Percentiles rank a stretch among this genome's conserved stretches.
These are phyloP conservation scores for Papilio helenus DNA, from an alignment of 1,140 invertebrate genomes.

Conservation along the genomic window DNA sequence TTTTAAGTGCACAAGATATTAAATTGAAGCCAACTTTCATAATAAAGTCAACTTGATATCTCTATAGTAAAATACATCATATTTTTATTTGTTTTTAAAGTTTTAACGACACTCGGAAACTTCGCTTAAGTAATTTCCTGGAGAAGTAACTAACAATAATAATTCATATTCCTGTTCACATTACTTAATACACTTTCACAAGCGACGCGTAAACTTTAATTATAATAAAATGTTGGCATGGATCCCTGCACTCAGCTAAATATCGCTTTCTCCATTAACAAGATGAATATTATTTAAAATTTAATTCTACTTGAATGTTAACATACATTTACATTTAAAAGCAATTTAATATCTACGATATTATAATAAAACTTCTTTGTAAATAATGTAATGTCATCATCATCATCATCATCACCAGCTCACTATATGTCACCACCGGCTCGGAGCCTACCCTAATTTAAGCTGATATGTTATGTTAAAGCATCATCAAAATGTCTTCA, in stretches of 20 bases:
- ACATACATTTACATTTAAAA: not conserved
- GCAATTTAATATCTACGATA: not conserved
- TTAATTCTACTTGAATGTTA: not conserved
- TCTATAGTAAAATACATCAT: not conserved
- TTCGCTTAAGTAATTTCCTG: not conserved
- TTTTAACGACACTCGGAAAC: not conserved
- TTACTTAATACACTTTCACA: slow-evolving; percentile 9
- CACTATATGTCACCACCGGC: too few species aligned
- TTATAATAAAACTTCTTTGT: not conserved
- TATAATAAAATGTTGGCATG: slow-evolving; percentile 23
- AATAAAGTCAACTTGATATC: not conserved
- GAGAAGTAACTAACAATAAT: not conserved
- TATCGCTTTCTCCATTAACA: slow-evolving; percentile 2
- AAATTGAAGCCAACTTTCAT: not conserved
- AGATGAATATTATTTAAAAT: slow-evolving; percentile 24
- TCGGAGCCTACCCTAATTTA: too few species aligned
- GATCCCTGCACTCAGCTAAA: slow-evolving; percentile 14
- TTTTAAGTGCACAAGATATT: not conserved
- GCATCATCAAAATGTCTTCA: too few species aligned
- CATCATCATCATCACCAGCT: too few species aligned
- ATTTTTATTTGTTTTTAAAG: not conserved
- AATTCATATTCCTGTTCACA: not conserved
- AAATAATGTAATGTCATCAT: too few species aligned
- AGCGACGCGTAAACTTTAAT: slow-evolving; percentile 15
- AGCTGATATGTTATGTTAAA: too few species aligned